Evolutionary conservation across 2,113 vertebrate species (phyloP).

Genomic region (Amphiprion percula): DNA sequence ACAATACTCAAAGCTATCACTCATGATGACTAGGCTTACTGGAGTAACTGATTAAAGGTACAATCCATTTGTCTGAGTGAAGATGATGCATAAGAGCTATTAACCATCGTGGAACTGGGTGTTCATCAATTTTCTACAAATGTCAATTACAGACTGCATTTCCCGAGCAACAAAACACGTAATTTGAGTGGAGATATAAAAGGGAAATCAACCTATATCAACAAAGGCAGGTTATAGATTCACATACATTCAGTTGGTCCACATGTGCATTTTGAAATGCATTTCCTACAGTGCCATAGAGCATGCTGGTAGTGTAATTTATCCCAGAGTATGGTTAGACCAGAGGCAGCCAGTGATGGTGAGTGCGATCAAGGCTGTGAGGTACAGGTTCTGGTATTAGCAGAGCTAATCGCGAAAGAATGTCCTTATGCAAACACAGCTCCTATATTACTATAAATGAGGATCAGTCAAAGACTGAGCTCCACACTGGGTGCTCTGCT

Average conservation of each 20-base stretch:
- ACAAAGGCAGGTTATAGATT: background rate
- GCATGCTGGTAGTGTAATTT: constrained; percentile 10
- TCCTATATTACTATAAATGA: constrained; percentile 78
- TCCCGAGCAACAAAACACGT: background rate
- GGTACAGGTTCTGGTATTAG: constrained; percentile 71
- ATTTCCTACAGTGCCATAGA: constrained; percentile 15
- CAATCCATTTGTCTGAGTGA: constrained; percentile 9
- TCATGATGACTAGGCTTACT: too few species aligned
- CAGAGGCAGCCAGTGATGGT: constrained; percentile 26
- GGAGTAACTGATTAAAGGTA: too few species aligned
- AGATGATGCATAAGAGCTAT: background rate
- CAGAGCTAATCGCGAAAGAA: constrained; percentile 79
- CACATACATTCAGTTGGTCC: background rate
- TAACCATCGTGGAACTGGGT: background rate
- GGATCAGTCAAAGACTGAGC: constrained; percentile 68
- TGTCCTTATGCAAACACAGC: constrained; percentile 78
- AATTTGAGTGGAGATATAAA: background rate
- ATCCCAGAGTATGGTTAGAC: constrained; percentile 15
- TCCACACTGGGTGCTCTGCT: constrained; percentile 59
- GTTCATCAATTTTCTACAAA: background rate
- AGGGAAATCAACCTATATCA: background rate
- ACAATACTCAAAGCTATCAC: too few species aligned
- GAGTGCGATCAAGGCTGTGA: constrained; percentile 56
- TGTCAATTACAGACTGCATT: background rate
- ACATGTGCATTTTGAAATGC: constrained; percentile 3